phyloP scores from a whole-genome alignment of 1,140 invertebrate genomes.

The Artemia franciscana region DNA sequence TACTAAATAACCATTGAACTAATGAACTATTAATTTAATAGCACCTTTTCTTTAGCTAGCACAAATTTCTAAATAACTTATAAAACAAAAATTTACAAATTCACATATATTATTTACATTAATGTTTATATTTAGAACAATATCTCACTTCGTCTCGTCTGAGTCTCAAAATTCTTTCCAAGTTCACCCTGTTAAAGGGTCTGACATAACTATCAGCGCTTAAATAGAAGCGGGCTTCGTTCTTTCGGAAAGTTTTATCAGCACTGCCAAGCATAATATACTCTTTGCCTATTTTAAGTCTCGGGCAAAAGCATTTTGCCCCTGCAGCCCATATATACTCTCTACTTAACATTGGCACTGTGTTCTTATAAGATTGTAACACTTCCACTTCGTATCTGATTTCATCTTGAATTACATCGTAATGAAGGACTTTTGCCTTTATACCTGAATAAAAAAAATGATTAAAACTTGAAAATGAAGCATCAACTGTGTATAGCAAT shows the following conservation, averaged over 20 bases:
- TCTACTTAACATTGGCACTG: constrained; percentile 9
- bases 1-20: too few relatives aligned
- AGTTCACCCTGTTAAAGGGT: constrained; percentile 10
- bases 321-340: constrained; percentile 13
- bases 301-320: constrained; percentile 10
- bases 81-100: too few relatives aligned
- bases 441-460: constrained; percentile 9
- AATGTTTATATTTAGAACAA: constrained; percentile 10
- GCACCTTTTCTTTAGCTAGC: too few relatives aligned
- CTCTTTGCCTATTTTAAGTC: constrained; percentile 10
- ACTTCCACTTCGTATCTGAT: constrained; percentile 14
- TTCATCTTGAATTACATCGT: constrained; percentile 12
- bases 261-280: constrained; percentile 13
- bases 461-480: too few relatives aligned
- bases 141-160: constrained; percentile 12
- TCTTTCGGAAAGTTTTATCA: constrained; percentile 11
- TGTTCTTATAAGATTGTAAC: constrained; percentile 14
- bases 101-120: neutral
- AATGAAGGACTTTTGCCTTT: constrained; percentile 9
- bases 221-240: constrained; percentile 11
- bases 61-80: too few relatives aligned
- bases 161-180: constrained; percentile 11
- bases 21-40: too few relatives aligned
- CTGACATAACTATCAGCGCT: constrained; percentile 12
- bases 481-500: too few relatives aligned